A percentile compares a stretch with the other conserved stretches of the same genome.
phyloP scores from a whole-genome alignment of 64 coral and sea anemone species.

The Cladopsammia gracilis region DNA sequence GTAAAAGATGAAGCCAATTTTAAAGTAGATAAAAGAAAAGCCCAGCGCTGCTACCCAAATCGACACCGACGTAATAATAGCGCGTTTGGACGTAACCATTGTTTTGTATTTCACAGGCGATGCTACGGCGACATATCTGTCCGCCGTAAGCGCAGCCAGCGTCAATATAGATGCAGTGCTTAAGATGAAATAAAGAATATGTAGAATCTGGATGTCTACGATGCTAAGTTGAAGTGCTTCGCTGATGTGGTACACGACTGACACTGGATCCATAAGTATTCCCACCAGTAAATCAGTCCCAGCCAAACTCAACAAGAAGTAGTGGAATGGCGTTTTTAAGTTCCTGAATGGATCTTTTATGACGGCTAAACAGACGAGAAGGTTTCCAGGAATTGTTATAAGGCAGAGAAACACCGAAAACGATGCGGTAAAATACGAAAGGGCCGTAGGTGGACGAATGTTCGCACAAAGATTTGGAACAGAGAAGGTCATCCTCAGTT shows the following conservation, averaged over 20 bases:
- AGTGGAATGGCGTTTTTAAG: slow-evolving; percentile 80
- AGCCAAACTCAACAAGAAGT: slow-evolving; percentile 71
- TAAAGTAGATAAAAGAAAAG: slow-evolving; percentile 65
- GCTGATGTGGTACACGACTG: slow-evolving; percentile 57
- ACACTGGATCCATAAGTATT: slow-evolving; percentile 74
- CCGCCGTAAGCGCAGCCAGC: slow-evolving; percentile 54
- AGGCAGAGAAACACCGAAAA: slow-evolving; percentile 39
- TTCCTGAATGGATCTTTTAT: slow-evolving; percentile 80
- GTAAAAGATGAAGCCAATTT: slow-evolving; percentile 67
- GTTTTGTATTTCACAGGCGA: slow-evolving; percentile 68
- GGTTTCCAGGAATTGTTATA: slow-evolving; percentile 72
- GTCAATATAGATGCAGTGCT: slow-evolving; percentile 78
- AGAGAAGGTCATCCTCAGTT: background rate
- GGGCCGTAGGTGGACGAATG: slow-evolving; percentile 31
- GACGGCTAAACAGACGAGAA: slow-evolving; percentile 80
- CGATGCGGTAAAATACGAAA: slow-evolving; percentile 58
- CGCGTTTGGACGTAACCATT: slow-evolving; percentile 63
- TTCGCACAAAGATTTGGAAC: background rate
- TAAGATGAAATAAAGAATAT: slow-evolving; percentile 67
- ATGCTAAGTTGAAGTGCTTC: slow-evolving; percentile 61
- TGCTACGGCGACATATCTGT: slow-evolving; percentile 78
- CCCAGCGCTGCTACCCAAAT: slow-evolving; percentile 68
- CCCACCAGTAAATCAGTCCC: slow-evolving; percentile 78
- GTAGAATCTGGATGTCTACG: slow-evolving; percentile 46
- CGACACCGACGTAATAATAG: slow-evolving; percentile 35